Evolutionary conservation across 2,113 vertebrate species (phyloP).

Genomic region (Oophaga pumilio): DNA sequence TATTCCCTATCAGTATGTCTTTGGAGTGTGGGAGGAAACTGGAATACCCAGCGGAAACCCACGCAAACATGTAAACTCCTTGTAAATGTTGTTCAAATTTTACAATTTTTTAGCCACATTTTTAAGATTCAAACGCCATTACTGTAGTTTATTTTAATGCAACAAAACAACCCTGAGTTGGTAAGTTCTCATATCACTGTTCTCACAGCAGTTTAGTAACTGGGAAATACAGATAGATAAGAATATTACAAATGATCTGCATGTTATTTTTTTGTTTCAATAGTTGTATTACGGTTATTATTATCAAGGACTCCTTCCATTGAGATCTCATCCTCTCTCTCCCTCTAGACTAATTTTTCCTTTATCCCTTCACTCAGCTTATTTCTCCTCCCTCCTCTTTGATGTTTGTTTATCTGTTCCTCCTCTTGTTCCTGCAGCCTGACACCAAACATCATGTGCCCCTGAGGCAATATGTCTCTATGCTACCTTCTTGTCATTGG

Average conservation of each 20-base stretch:
- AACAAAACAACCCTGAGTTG: too few species aligned
- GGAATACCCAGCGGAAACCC: too few species aligned
- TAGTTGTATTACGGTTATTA: neutral
- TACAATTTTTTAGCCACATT: too few species aligned
- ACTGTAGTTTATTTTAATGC: too few species aligned
- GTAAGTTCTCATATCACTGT: neutral
- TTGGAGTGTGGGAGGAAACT: too few species aligned
- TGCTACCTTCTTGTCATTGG: slow-evolving; percentile 5
- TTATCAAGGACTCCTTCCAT: neutral
- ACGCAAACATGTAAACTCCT: neutral
- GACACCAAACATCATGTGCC: slow-evolving; percentile 53
- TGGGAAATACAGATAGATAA: neutral
- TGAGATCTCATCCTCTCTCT: neutral
- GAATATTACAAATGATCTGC: too few species aligned
- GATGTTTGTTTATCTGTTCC: slow-evolving; percentile 40
- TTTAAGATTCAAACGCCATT: too few species aligned
- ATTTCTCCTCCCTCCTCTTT: neutral
- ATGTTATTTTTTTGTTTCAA: neutral
- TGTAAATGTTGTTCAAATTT: too few species aligned
- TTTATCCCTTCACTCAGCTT: neutral
- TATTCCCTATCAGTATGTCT: too few species aligned
- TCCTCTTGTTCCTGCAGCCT: slow-evolving; percentile 34
- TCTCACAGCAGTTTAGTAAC: neutral
- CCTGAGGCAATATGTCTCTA: slow-evolving; percentile 40
- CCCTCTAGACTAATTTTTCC: neutral